Percentiles rank a stretch among this genome's conserved stretches.
phyloP scores from a whole-genome alignment of 2,888 invertebrate species.

The Tupiocoris notatus region DNA sequence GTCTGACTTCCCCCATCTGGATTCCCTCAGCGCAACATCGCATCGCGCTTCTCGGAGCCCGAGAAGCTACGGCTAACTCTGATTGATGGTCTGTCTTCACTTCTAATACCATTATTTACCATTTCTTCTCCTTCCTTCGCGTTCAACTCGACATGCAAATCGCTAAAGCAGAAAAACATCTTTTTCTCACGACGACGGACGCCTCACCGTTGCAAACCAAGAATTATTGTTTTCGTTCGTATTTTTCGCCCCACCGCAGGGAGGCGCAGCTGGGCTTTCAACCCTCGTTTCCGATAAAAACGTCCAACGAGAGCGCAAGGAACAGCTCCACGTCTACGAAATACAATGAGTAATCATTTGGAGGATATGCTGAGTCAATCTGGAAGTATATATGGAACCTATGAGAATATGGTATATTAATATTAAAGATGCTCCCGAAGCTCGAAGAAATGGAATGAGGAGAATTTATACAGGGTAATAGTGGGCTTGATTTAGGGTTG shows the following conservation, averaged over 20 bases:
- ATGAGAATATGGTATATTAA: too few relatives aligned
- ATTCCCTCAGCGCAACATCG: constrained; percentile 31
- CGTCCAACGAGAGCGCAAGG: background rate
- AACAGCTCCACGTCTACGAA: background rate
- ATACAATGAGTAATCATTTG: background rate
- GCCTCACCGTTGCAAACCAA: constrained; percentile 26
- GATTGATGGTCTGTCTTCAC: constrained; percentile 44
- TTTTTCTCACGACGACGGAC: constrained; percentile 11
- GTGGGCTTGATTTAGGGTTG: too few relatives aligned
- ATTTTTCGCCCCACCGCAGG: constrained; percentile 7
- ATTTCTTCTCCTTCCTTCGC: constrained; percentile 27
- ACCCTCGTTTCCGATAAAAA: constrained; percentile 26
- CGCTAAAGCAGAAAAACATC: constrained; percentile 35
- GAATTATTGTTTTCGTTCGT: constrained; percentile 28
- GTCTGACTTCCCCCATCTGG: constrained; percentile 41
- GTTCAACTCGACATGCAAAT: constrained; percentile 33
- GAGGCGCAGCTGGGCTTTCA: constrained; percentile 19
- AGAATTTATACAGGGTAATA: too few relatives aligned
- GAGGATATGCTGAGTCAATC: background rate
- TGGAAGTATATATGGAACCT: too few relatives aligned
- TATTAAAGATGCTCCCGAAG: too few relatives aligned
- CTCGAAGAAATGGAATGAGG: too few relatives aligned
- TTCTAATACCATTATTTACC: constrained; percentile 43
- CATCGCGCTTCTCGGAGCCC: background rate
- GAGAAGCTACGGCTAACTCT: constrained; percentile 15